Base-by-base conservation (phyloP, 2,797 vertebrate genomes). In the Tenualosa thibaudeaui region DNA sequence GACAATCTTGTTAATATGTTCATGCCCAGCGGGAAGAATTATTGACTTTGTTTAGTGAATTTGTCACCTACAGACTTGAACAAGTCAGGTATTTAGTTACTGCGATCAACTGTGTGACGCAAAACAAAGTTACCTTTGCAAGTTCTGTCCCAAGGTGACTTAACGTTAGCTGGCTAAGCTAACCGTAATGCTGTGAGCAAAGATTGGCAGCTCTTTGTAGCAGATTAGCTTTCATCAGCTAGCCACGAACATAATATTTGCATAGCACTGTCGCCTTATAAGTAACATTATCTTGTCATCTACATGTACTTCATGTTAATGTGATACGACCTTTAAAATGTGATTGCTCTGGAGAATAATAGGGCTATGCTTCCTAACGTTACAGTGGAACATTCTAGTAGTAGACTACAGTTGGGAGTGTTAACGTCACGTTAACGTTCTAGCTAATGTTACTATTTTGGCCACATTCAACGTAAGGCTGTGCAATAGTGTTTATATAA, bases 351-450 rank as follows among this genome's bases (percentile, higher is more conserved):
- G 37, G 17, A 46, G 37, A 78, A 6, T 2, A 46, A 19, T 2
- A 4, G 3, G 4, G 46, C 71, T 2, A 40, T 43, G 71, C 22
- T 19, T 46, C 40, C 40, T 24, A 51, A 12, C 10, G 50, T 51
- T 51, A 58, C 83, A 50, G 3, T 19, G 82, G 86, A 89, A 88
- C 71, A 71, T 87, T 88, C 89, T 88, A 86, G 87, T 86, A 86
- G 82, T 75, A 58, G 13, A 68, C 40, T 82, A 56, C 84, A 82
- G 84, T 86, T 85, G 46, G 46, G 56, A 81, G 22, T 15, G 81
- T 15, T 54, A 54, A 19, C 53, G 17, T 56, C 17, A 56, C 54
- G 3, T 56, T 51, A 56, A 60, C 49, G n/a, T n/a, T 78, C 40
- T 78, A 56, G 54, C 54, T 22, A 54, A 54, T 19, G 53, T 54